Conservation (phyloP, 23 tunicate species). For the Phallusia fumigata region DNA sequence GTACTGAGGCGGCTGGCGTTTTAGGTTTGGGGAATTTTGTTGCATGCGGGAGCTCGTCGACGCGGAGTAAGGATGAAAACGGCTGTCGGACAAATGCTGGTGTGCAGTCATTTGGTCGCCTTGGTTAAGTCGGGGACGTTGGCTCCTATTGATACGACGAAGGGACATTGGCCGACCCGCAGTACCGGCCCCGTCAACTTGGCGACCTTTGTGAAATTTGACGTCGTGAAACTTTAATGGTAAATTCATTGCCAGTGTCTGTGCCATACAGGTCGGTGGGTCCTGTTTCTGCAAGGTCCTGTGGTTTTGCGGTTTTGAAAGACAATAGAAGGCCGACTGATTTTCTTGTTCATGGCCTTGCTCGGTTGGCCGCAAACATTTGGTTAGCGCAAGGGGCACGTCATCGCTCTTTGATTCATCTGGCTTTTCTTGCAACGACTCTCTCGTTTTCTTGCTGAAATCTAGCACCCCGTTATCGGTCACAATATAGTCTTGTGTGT, state of each 20-base stretch:
- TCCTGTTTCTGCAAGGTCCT: not conserved
- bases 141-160: not conserved
- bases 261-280: not conserved
- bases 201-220: conserved; percentile 38
- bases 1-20: not conserved
- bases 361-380: not conserved
- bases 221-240: conserved; percentile 50
- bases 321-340: not conserved
- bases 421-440: not conserved
- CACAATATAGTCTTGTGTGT: conserved; percentile 32
- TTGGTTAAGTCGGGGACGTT: not conserved
- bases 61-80: not conserved
- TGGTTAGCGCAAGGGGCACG: not conserved
- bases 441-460: conserved; percentile 49
- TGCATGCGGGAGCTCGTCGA: not conserved
- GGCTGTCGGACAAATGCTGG: not conserved
- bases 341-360: not conserved
- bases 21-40: not conserved
- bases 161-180: conserved; percentile 27
- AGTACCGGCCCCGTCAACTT: conserved; percentile 31
- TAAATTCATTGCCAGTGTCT: not conserved
- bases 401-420: not conserved
- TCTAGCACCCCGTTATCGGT: conserved; percentile 73
- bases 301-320: not conserved
- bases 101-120: not conserved